Conservation (phyloP, 2,113 vertebrate genomes). For the Ciconia maguari region DNA sequence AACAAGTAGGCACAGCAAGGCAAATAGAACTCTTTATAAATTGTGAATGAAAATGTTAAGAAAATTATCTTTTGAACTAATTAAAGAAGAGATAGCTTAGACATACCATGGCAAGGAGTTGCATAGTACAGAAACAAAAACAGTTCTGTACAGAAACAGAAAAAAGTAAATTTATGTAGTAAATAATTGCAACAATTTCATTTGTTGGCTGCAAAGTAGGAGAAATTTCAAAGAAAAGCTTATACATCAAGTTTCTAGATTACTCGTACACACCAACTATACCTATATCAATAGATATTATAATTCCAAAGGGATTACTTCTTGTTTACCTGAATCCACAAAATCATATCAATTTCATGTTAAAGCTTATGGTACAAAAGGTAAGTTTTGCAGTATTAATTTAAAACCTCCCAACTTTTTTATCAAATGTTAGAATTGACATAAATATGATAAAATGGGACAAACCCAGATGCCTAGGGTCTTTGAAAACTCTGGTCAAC, state of each 20-base stretch:
- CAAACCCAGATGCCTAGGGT: neutral
- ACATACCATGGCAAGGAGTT: neutral
- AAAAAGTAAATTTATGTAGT: neutral
- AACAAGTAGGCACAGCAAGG: neutral
- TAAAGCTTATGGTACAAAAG: constrained; percentile 11
- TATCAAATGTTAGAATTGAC: constrained; percentile 35
- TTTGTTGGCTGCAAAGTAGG: neutral
- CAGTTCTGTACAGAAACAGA: neutral
- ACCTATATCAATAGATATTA: neutral
- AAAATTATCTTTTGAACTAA: neutral
- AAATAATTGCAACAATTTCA: neutral
- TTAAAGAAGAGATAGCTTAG: neutral
- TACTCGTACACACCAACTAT: neutral
- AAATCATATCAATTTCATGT: constrained; percentile 15
- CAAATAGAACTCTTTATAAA: neutral
- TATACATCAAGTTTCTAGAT: neutral
- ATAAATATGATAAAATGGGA: constrained; percentile 45
- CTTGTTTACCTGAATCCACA: constrained; percentile 17
- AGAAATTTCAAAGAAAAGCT: neutral
- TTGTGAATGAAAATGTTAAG: neutral
- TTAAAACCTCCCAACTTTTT: constrained; percentile 21
- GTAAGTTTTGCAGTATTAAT: constrained; percentile 19
- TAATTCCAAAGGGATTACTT: constrained; percentile 14
- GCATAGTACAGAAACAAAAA: neutral
- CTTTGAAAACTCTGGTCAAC: neutral